A percentile compares a stretch with the other conserved stretches of the same genome.
phyloP scores from a whole-genome alignment of 1,140 invertebrate genomes.

The Aplysia californica region DNA sequence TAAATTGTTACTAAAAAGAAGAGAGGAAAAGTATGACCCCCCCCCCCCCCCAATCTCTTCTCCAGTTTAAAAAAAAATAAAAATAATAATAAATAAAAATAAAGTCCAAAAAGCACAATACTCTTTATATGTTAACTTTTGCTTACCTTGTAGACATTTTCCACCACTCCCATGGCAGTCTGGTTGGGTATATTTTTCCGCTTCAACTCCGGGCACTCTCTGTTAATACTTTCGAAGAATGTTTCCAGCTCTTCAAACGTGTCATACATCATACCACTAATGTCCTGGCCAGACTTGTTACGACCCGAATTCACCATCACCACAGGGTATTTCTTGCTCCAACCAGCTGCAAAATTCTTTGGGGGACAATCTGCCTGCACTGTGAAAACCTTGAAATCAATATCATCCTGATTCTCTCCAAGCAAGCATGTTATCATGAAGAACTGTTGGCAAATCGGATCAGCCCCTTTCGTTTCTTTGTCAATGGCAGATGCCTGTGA shows the following conservation, averaged over 20 bases:
- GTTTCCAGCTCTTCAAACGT: constrained; percentile 58
- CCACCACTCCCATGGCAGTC: constrained; percentile 61
- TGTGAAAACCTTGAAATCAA: constrained; percentile 62
- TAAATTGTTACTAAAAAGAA: too few relatives aligned
- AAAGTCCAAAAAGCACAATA: too few relatives aligned
- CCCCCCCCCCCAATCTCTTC: too few relatives aligned
- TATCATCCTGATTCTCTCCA: constrained; percentile 53
- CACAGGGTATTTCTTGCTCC: constrained; percentile 59
- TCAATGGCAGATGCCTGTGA: constrained; percentile 56
- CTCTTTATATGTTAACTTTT: neutral
- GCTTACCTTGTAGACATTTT: constrained; percentile 68
- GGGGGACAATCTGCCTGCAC: constrained; percentile 60
- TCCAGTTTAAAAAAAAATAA: too few relatives aligned
- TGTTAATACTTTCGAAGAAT: constrained; percentile 57
- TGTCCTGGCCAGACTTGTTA: constrained; percentile 45
- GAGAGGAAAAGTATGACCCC: too few relatives aligned
- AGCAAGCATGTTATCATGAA: constrained; percentile 64
- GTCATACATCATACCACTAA: constrained; percentile 51
- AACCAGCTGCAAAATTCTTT: constrained; percentile 51
- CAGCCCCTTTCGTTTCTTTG: constrained; percentile 60
- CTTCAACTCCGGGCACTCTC: constrained; percentile 48
- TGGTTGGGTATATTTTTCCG: constrained; percentile 45
- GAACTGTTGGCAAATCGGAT: constrained; percentile 64
- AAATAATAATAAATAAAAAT: too few relatives aligned
- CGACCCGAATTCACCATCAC: constrained; percentile 43